Percentiles rank a stretch among this genome's conserved stretches.
phyloP scores from a whole-genome alignment of 2,113 vertebrate species.

The Tachycineta bicolor region DNA sequence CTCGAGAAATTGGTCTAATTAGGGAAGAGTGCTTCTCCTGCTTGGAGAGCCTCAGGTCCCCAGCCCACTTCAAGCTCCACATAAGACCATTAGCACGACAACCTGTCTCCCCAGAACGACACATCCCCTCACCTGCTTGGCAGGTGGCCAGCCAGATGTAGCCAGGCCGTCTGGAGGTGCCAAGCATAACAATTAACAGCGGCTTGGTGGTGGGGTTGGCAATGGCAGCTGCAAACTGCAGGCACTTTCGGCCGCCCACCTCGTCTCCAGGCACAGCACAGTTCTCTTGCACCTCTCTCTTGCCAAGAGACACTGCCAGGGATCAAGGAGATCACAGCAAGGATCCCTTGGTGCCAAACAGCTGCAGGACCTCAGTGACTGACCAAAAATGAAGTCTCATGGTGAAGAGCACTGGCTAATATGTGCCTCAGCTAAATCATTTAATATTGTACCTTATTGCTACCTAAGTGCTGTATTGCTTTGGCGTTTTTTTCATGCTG shows the following conservation, averaged over 20 bases:
- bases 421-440: not conserved
- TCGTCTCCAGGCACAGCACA: not conserved
- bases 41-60: not conserved
- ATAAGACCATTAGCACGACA: not conserved
- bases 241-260: rapidly evolving
- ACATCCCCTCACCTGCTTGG: not conserved
- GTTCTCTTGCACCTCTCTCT: not conserved
- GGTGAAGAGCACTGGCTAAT: not conserved
- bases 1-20: not conserved
- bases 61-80: not conserved
- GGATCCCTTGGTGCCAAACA: no score
- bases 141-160: not conserved
- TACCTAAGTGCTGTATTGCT: not conserved
- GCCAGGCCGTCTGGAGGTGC: constrained; percentile 29
- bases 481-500: not conserved
- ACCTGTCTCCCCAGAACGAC: not conserved
- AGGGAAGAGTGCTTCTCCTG: not conserved
- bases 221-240: not conserved
- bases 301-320: not conserved
- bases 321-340: not conserved
- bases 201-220: not conserved
- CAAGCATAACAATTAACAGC: constrained; percentile 15
- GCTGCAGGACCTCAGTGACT: not conserved
- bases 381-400: rapidly evolving
- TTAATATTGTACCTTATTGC: not conserved